Evolutionary conservation across 2,888 invertebrate species (phyloP).

Genomic region (Lithodes maja): DNA sequence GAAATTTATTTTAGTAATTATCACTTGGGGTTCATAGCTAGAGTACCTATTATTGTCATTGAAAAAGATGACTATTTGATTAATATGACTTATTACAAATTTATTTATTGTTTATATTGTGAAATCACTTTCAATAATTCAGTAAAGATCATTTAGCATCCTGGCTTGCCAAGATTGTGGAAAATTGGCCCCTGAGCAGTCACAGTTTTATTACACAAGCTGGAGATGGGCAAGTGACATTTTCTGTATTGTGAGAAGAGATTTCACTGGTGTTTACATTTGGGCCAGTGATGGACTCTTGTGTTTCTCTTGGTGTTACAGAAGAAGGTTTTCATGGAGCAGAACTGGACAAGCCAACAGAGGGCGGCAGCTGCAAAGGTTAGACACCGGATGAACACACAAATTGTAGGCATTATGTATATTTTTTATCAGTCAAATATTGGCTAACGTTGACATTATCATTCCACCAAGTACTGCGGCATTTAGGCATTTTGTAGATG

Average conservation of each 20-base stretch:
- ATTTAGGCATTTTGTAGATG: background rate
- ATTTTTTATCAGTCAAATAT: no score
- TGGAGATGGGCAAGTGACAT: background rate
- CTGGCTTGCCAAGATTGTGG: background rate
- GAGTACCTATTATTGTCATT: no score
- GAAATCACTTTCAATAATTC: background rate
- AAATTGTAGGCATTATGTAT: background rate
- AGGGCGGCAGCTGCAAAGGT: conserved; percentile 68
- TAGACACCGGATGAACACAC: conserved; percentile 13
- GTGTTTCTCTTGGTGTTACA: conserved; percentile 66
- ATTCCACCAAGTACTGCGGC: no score
- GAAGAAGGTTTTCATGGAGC: conserved; percentile 68
- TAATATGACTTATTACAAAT: background rate
- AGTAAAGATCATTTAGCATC: background rate
- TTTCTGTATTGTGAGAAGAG: background rate
- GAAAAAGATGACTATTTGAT: background rate
- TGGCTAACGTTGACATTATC: no score
- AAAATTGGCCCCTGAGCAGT: background rate
- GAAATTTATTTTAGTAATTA: no score
- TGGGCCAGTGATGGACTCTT: conserved; percentile 48
- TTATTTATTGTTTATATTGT: conserved; percentile 10
- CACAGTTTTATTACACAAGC: background rate
- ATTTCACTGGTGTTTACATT: conserved; percentile 10
- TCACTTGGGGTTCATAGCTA: no score
- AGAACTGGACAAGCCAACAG: conserved; percentile 67